These are phyloP conservation scores for Microcebus murinus DNA, from an alignment of 2,113 vertebrate species.

Conservation along the genomic window DNA sequence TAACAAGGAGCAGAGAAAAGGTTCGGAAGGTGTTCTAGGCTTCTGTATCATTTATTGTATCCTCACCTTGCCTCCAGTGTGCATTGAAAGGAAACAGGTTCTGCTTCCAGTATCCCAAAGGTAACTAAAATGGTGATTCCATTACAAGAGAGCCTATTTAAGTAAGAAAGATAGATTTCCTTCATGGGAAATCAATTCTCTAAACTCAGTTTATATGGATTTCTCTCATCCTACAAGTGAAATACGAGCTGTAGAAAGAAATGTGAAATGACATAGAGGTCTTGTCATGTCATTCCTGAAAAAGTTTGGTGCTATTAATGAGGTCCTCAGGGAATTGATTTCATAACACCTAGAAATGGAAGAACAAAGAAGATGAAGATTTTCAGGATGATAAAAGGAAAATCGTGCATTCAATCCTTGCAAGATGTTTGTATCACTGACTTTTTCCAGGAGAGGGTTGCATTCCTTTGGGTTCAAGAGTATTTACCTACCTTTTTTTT, in stretches of 20 bases:
- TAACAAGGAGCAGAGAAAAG: not conserved
- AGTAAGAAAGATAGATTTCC: constrained; percentile 63
- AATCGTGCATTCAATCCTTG: not conserved
- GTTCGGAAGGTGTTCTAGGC: not conserved
- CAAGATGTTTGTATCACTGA: not conserved
- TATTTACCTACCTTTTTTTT: not conserved
- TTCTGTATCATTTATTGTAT: not conserved
- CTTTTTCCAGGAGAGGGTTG: not conserved
- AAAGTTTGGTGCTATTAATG: constrained; percentile 20
- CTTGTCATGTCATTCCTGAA: constrained; percentile 10
- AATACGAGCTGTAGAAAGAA: constrained; percentile 52
- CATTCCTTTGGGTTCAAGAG: not conserved
- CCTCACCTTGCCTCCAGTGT: not conserved
- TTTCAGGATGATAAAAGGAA: constrained; percentile 13
- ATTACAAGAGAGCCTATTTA: constrained; percentile 46
- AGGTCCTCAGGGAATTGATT: not conserved
- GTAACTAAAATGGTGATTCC: constrained; percentile 40
- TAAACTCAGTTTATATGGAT: constrained; percentile 68
- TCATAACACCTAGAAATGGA: constrained; percentile 23
- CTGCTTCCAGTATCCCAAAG: constrained; percentile 1
- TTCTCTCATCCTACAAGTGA: constrained; percentile 65
- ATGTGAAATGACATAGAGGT: constrained; percentile 59
- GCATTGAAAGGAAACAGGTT: not conserved
- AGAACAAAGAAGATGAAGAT: not conserved
- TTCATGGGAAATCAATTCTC: constrained; percentile 69